Evolutionary conservation across 1,140 invertebrate genomes (phyloP).

Genomic region (Papilio xuthus): DNA sequence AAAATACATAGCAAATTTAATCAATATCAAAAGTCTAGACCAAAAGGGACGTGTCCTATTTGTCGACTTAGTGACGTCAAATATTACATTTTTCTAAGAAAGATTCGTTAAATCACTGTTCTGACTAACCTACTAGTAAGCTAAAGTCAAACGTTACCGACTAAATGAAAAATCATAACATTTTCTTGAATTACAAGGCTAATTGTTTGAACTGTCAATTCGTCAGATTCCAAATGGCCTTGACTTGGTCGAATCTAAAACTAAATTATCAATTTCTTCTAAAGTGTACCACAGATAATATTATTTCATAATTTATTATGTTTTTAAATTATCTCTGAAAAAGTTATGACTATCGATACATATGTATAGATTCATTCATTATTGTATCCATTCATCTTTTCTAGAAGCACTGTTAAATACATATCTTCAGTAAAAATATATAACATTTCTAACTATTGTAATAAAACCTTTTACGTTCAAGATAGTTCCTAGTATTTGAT

Average conservation of each 20-base stretch:
- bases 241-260: not conserved
- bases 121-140: not conserved
- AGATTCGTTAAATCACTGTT: not conserved
- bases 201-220: not conserved
- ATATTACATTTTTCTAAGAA: not conserved
- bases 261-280: not conserved
- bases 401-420: not conserved
- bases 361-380: not conserved
- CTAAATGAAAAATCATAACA: not conserved
- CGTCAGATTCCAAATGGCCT: not conserved
- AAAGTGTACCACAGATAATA: too few species aligned
- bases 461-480: too few species aligned
- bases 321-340: not conserved
- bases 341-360: not conserved
- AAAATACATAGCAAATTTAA: not conserved
- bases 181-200: constrained; percentile 10
- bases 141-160: not conserved
- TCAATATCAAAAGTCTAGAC: not conserved
- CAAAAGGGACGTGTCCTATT: not conserved
- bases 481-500: too few species aligned
- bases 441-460: too few species aligned
- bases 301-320: not conserved
- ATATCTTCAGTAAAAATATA: not conserved
- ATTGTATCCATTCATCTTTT: not conserved
- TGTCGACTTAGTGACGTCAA: not conserved